Base-by-base conservation (phyloP, 2,888 invertebrate genomes). In the Drosophila phalerata region DNA sequence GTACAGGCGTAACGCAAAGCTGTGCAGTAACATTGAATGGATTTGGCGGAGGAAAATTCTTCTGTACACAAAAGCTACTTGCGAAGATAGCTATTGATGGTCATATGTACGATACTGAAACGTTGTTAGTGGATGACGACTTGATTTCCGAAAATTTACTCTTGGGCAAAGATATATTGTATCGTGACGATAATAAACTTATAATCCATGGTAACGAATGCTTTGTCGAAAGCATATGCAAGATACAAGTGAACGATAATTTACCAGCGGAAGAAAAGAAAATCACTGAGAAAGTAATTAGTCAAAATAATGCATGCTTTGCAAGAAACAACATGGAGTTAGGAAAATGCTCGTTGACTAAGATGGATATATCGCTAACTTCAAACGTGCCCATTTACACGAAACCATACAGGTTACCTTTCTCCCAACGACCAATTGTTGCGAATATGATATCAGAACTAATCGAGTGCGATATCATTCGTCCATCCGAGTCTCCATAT, bases 101-200 rank as follows among this genome's bases (percentile, higher is more conserved):
- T 4, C 25, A 47, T 6, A 30, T 10, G 8, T 47, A 15, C 10
- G 30, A 30, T 13, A 15, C 15, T 15, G 47, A 47, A 15, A 47
- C 10, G 15, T 30, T 47, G 8, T 5, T 47, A 15, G 47, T 30
- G 28, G 28, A 28, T 28, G 28, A 28, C 28, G 28, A 28, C 6
- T 28, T 28, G 6, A 28, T 28, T 28, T 30, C 30, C 9, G 47
- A 47, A 15, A 47, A 30, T 3, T n/a, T 47, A 9, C 47, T 30
- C n/a, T 15, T 47, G 47, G 30, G 47, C n/a, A 47, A 47, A 47
- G 30, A 47, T 9, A 15, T 47, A n/a, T 30, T 47, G 28, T 47
- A 30, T 47, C 15, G 40, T 42, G 40, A 6, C 17, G 40, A 42
- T 15, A 42, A 17, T 42, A 42, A 17, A 17, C 40, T 42, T 15